These are phyloP conservation scores for Syrmaticus mikado DNA, from an alignment of 2,113 vertebrate species.

Conservation along the genomic window DNA sequence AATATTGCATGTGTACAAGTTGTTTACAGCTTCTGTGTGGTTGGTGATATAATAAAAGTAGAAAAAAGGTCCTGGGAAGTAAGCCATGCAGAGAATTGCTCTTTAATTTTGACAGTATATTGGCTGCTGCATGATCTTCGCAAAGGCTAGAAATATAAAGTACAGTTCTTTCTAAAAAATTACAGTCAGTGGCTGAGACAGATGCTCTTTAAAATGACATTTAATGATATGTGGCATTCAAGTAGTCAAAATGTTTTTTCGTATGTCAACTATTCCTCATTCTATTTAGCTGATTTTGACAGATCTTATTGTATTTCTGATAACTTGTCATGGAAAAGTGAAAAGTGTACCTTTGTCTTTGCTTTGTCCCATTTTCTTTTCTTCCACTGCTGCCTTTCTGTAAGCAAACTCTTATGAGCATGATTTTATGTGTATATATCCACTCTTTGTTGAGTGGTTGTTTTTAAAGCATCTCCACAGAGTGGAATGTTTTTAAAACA, in stretches of 20 bases:
- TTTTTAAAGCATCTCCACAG: not conserved
- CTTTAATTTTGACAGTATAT: conserved; percentile 11
- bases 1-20: conserved; percentile 5
- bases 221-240: not conserved
- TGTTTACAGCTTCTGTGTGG: conserved; percentile 8
- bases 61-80: not conserved
- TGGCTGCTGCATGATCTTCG: not conserved
- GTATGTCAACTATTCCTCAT: not conserved
- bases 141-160: not conserved
- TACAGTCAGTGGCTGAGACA: not conserved
- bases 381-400: not conserved
- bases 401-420: not conserved
- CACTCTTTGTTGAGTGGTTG: not conserved
- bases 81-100: not conserved
- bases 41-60: not conserved
- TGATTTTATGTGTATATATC: not conserved
- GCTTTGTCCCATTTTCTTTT: not conserved
- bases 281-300: not conserved
- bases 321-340: not conserved
- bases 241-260: not conserved
- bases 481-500: not conserved
- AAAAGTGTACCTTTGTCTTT: not conserved
- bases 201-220: not conserved
- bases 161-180: not conserved
- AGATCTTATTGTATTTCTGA: not conserved